A percentile compares a stretch with the other conserved stretches of the same genome.
phyloP scores from a whole-genome alignment of 2,113 vertebrate genomes.

The Elaphurus davidianus region DNA sequence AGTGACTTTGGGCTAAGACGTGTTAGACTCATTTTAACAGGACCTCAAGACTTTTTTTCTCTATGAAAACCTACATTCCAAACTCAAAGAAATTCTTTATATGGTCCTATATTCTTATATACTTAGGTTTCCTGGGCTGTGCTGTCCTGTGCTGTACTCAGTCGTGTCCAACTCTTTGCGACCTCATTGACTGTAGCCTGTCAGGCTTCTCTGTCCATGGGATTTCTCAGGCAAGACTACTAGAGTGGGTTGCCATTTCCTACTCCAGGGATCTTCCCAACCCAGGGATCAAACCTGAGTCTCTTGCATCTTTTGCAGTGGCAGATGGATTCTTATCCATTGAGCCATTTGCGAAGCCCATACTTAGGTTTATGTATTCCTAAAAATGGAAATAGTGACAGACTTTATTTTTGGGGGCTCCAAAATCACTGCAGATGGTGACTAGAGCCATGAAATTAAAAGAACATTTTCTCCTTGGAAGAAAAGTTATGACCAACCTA shows the following conservation, averaged over 20 bases:
- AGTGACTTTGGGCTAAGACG: neutral
- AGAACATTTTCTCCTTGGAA: neutral
- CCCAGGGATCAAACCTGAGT: neutral
- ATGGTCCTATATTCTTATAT: neutral
- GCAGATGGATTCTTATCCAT: neutral
- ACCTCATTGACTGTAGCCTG: neutral
- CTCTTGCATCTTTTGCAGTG: neutral
- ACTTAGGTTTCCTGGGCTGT: neutral
- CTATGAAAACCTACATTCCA: neutral
- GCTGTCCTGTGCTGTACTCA: neutral
- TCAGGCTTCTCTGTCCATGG: neutral
- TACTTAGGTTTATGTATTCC: neutral
- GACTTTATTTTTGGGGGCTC: neutral
- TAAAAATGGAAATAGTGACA: neutral
- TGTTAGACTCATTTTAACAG: neutral
- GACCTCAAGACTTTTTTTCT: neutral
- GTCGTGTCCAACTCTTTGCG: neutral
- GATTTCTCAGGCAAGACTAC: neutral
- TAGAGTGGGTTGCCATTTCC: neutral
- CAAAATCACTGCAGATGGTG: neutral
- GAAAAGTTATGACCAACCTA: neutral
- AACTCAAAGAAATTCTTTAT: constrained; percentile 4
- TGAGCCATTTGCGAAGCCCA: neutral
- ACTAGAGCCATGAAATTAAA: neutral
- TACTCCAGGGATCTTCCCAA: neutral